These are phyloP conservation scores for Loxodonta africana DNA, from an alignment of 2,113 vertebrate species.

Conservation along the genomic window DNA sequence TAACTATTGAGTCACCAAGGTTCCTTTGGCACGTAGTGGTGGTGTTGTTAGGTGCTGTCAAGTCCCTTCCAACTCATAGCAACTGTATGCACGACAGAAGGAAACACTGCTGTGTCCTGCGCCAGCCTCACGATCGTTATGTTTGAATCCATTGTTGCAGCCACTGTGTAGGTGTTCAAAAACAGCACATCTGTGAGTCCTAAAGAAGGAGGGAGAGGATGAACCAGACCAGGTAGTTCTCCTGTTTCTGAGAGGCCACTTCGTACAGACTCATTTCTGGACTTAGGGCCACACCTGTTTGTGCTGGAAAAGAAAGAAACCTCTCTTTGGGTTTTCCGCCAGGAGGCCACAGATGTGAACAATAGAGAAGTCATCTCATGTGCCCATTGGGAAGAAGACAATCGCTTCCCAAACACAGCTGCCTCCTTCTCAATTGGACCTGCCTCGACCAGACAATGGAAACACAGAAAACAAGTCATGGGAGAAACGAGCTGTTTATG, in stretches of 20 bases:
- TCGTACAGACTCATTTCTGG: neutral
- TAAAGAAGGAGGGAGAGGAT: neutral
- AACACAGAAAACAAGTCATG: slow-evolving; percentile 73
- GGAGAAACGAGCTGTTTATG: slow-evolving; percentile 71
- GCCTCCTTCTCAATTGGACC: slow-evolving; percentile 71
- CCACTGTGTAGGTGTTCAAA: neutral
- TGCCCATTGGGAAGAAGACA: slow-evolving; percentile 62
- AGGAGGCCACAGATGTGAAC: slow-evolving; percentile 20
- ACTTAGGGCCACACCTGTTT: neutral
- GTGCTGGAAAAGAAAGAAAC: slow-evolving; percentile 2
- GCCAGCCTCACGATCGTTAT: too few species aligned
- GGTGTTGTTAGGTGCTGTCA: too few species aligned
- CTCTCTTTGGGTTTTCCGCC: neutral
- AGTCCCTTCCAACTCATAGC: too few species aligned
- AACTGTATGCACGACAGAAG: too few species aligned
- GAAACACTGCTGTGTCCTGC: too few species aligned
- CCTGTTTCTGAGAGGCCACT: neutral
- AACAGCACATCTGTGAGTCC: neutral
- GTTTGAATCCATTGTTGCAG: too few species aligned
- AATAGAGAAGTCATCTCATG: slow-evolving; percentile 40
- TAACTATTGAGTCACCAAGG: neutral
- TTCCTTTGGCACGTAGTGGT: neutral
- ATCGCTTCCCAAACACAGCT: slow-evolving; percentile 77
- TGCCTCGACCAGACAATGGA: slow-evolving; percentile 75
- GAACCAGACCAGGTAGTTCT: neutral